Evolutionary conservation across 2,888 invertebrate species (phyloP).

Genomic region (Hedya salicella): DNA sequence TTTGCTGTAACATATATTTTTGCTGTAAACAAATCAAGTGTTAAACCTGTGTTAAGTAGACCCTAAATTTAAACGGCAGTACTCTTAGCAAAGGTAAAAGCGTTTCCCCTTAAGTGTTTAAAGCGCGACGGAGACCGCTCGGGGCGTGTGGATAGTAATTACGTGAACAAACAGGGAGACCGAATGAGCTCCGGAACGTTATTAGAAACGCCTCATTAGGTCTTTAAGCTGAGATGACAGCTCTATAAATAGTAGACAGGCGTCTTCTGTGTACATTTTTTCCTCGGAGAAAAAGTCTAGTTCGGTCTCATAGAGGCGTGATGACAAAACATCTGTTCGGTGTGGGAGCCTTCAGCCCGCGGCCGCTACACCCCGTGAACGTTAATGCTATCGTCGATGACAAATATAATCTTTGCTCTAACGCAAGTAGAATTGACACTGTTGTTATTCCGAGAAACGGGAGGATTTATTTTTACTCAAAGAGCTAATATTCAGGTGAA

Average conservation of each 20-base stretch:
- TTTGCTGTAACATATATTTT: not conserved
- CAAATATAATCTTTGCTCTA: constrained; percentile 83
- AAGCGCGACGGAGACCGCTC: constrained; percentile 46
- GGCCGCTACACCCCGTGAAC: constrained; percentile 75
- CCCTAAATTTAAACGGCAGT: not conserved
- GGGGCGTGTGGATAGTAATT: constrained; percentile 66
- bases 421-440: constrained; percentile 79
- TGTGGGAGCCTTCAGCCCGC: constrained; percentile 63
- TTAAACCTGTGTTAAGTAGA: not conserved
- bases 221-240: constrained; percentile 80
- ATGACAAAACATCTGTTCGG: constrained; percentile 77
- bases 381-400: constrained; percentile 78
- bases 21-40: not conserved
- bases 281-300: constrained; percentile 61
- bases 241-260: constrained; percentile 74
- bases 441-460: constrained; percentile 82
- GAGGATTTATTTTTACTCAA: constrained; percentile 82
- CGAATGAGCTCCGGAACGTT: constrained; percentile 74
- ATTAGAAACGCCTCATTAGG: constrained; percentile 82
- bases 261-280: constrained; percentile 63
- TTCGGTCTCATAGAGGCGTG: constrained; percentile 62
- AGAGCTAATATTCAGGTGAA: constrained; percentile 84
- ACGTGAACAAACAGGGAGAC: constrained; percentile 73
- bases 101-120: constrained; percentile 42
- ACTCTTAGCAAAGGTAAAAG: constrained; percentile 17